Base-by-base conservation (phyloP, 2,113 vertebrate species). In the Brachyistius frenatus region DNA sequence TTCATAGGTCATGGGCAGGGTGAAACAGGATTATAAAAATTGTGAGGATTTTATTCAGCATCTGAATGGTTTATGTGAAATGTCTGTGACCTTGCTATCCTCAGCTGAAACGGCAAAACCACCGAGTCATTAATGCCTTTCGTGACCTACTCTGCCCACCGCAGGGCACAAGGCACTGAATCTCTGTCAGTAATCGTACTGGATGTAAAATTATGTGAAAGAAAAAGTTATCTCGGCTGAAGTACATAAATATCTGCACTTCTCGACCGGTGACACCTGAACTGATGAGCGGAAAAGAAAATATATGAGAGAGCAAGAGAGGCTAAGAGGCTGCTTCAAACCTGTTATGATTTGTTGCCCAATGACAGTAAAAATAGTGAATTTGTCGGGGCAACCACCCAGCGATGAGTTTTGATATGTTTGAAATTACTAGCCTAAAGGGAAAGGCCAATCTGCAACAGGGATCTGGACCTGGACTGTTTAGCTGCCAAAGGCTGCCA, bases 341-440 rank as follows among this genome's bases (percentile, higher is more conserved):
- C 77, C 57, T 15, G 14, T 9, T 6, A 7, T 4, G 37, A 77
- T 39, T 72, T 81, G 39, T 2, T 55, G 49, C 47, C 16, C 47
- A 56, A 30, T 16, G 63, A 76, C 5, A 8, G 49, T 72, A 14
- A 31, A 62, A 80, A 30, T 16, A 16, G 47, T 39, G 41, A 61
- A 37, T 47, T 52, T 54, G 46, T 73, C 44, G 52, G 66, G 37
- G 61, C 73, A 63, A 61, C 35, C 70, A 7, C 50, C 50, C 63
- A 36, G 37, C 76, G 71, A 75, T 67, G 44, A 82, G 68, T 39
- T 30, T 41, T 44, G 49, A 77, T 83, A 68, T 23, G 23, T 86
- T 83, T 83, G 55, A 77, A 84, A 85, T 73, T 36, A 60, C 44
- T 53, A 84, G 73, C 75, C 73, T 37, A 54, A 60, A 23, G 47